phyloP scores from a whole-genome alignment of 2,888 invertebrate genomes.

The Oscheius sp. region DNA sequence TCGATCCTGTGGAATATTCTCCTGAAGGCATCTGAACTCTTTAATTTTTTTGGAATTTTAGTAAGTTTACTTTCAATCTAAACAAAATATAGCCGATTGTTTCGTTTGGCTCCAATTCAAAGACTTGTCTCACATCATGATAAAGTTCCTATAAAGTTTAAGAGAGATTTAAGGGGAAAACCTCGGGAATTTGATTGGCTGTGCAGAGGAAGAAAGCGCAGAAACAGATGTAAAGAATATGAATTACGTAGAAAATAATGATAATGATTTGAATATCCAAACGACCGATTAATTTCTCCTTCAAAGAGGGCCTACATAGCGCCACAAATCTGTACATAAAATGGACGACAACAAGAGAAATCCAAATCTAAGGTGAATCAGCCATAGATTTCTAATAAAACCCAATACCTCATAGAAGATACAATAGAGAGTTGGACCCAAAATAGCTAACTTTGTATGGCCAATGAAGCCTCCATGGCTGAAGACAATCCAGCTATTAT shows the following conservation, averaged over 20 bases:
- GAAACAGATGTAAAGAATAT: conserved; percentile 1
- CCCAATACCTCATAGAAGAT: conserved; percentile 19
- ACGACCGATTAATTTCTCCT: background rate
- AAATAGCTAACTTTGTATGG: conserved; percentile 1
- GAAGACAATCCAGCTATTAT: conserved; percentile 8
- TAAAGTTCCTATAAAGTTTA: conserved; percentile 6
- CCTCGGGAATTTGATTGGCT: background rate
- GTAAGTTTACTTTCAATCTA: background rate
- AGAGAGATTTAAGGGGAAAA: too few species aligned
- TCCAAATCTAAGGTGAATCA: too few species aligned
- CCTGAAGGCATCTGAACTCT: background rate
- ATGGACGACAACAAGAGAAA: conserved; percentile 2
- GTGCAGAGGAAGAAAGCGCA: conserved; percentile 12
- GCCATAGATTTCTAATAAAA: too few species aligned
- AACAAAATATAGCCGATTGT: conserved; percentile 9
- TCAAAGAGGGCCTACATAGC: background rate
- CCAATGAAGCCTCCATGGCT: conserved; percentile 18
- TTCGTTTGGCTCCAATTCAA: background rate
- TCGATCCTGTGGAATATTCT: background rate
- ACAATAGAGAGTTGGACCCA: conserved; percentile 9
- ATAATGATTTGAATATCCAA: background rate
- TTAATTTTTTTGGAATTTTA: background rate
- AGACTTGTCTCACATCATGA: background rate
- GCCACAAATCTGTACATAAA: conserved; percentile 8
- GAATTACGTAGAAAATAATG: background rate